A percentile compares a stretch with the other conserved stretches of the same genome.
Evolutionary conservation across 1,140 invertebrate genomes (phyloP).

Genomic region (Thaumatotibia leucotreta): DNA sequence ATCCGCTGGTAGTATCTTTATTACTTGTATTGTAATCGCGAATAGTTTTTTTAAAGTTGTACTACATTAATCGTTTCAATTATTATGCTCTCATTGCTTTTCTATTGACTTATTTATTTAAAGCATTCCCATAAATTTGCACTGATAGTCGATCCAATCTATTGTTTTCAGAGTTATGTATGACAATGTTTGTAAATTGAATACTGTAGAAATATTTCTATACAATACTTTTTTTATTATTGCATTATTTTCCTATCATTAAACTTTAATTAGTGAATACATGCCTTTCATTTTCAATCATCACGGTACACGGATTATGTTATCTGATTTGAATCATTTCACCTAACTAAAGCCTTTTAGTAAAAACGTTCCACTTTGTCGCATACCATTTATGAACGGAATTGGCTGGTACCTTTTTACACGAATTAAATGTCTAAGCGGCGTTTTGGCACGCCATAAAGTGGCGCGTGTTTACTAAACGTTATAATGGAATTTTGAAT

Average conservation of each 20-base stretch:
- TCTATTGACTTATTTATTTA: constrained; percentile 63
- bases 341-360: too few relatives aligned
- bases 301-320: too few relatives aligned
- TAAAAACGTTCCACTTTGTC: too few relatives aligned
- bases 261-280: constrained; percentile 61
- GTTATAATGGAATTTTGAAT: too few relatives aligned
- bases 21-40: constrained; percentile 42
- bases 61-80: constrained; percentile 31
- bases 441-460: too few relatives aligned
- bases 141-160: constrained; percentile 34
- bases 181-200: constrained; percentile 57
- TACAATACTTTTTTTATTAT: constrained; percentile 69
- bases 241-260: constrained; percentile 72
- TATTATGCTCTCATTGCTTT: constrained; percentile 41
- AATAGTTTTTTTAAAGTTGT: constrained; percentile 30
- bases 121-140: constrained; percentile 63
- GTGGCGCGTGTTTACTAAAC: too few relatives aligned
- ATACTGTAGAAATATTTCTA: constrained; percentile 64
- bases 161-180: constrained; percentile 34
- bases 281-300: constrained; percentile 28
- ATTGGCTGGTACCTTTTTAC: too few relatives aligned
- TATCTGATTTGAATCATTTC: too few relatives aligned
- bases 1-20: constrained; percentile 24
- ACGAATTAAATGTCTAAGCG: too few relatives aligned
- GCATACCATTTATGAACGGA: too few relatives aligned